Evolutionary conservation across 2,888 invertebrate genomes (phyloP).

Genomic region (Notodonta dromedarius): DNA sequence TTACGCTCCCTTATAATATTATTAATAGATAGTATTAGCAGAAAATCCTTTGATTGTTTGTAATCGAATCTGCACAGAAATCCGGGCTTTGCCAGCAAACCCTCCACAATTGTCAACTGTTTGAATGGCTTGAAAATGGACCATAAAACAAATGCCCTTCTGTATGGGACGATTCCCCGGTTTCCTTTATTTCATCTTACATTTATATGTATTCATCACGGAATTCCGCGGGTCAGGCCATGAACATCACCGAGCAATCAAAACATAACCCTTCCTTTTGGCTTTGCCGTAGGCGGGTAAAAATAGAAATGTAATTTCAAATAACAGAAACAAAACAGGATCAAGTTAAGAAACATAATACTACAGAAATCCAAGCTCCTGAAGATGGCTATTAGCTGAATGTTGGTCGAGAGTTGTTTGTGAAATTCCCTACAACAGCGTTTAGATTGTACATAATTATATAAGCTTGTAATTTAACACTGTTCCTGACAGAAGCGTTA

Average conservation of each 20-base stretch:
- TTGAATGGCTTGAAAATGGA: neutral
- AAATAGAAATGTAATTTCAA: too few relatives aligned
- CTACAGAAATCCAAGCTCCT: conserved; percentile 18
- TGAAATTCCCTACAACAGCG: conserved; percentile 9
- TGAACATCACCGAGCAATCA: too few relatives aligned
- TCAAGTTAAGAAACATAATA: conserved; percentile 21
- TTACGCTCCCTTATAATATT: neutral
- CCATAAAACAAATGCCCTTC: neutral
- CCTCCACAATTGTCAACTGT: neutral
- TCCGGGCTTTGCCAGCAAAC: neutral
- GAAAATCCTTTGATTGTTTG: neutral
- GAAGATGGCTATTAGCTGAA: conserved; percentile 15
- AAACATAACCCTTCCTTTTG: too few relatives aligned
- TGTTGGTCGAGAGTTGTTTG: conserved; percentile 14
- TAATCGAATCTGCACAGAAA: neutral
- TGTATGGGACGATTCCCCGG: neutral
- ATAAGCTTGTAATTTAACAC: conserved; percentile 9
- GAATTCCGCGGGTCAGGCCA: too few relatives aligned
- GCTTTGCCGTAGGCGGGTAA: too few relatives aligned
- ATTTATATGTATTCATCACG: neutral
- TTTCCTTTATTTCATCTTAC: neutral
- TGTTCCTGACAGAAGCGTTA: neutral
- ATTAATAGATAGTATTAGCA: neutral
- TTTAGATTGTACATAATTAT: conserved; percentile 10
- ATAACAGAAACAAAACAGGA: neutral